Conservation (phyloP, 2,113 vertebrate genomes). For the Embiotoca jacksoni region DNA sequence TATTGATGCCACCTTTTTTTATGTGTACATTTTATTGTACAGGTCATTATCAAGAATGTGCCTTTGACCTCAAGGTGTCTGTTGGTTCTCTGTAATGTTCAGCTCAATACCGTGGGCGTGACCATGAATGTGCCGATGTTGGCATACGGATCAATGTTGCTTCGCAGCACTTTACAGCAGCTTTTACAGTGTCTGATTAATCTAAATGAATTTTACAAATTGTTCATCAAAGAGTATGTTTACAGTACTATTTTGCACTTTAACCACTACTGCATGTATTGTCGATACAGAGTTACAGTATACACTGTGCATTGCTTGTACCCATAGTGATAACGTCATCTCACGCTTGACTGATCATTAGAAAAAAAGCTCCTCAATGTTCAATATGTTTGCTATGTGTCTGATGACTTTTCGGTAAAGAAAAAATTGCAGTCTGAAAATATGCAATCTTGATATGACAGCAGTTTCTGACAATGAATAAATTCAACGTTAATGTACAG, state of each 20-base stretch:
- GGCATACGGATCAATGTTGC: constrained; percentile 18
- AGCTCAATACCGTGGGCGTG: constrained; percentile 35
- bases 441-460: neutral
- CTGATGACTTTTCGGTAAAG: too few relatives aligned
- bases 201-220: constrained; percentile 11
- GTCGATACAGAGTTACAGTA: too few relatives aligned
- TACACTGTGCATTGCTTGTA: neutral
- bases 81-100: constrained; percentile 28
- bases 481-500: neutral
- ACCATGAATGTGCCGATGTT: constrained; percentile 25
- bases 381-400: too few relatives aligned
- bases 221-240: neutral
- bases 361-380: too few relatives aligned
- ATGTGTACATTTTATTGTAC: constrained; percentile 45
- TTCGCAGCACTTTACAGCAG: neutral
- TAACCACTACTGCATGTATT: neutral
- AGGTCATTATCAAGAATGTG: constrained; percentile 48
- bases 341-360: neutral
- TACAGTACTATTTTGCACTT: neutral
- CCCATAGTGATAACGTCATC: neutral
- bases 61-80: constrained; percentile 38
- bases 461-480: neutral
- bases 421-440: too few relatives aligned
- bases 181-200: neutral
- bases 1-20: constrained; percentile 51